Evolutionary conservation across 2,113 vertebrate genomes (phyloP), one percentile per base, ranked within the genome.

Genomic region (Sinocyclocheilus anshuiensis): DNA sequence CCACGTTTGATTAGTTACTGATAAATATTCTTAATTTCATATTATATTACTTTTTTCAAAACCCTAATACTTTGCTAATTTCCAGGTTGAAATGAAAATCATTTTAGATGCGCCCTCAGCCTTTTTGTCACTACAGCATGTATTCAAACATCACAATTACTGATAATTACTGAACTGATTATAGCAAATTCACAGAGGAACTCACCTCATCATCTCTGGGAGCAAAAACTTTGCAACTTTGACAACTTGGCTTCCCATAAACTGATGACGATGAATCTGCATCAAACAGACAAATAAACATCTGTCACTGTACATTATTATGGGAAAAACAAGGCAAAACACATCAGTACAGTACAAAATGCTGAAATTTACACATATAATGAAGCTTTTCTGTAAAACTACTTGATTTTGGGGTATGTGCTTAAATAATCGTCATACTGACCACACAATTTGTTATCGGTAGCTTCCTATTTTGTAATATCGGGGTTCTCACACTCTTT

Each of bases 151-250:
- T 67, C 4, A 29, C 12, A 67, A 13, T 33, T 67, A 29, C 5
- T 33, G 13, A 15, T 5, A 16, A 33, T 7, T 29, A 67, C 5
- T 36, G 5, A 36, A 36, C 36, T 4, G 3, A 36, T 36, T 36
- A 36, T 36, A 6, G 61, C 10, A 74, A 39, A n/a, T 4, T 65
- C 10, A 74, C 36, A 4, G 36, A 36, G 5, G 36, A 33, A 87
- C 94, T 96, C 83, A 99, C 98, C 95, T 97, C 94, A 91, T 99
- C 98, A 90, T 93, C 94, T 87, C 92, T 96, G 0, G 93, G 88
- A 84, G 97, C 89, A 93, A 99, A 99, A 39, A 99, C 94, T 91
- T 98, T 98, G 75, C 29, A 29, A 29, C 29, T 29, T 29, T 29
- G 29, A 99, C 33, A 87, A 95, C 94, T 83, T 98, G 97, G 80